phyloP scores from a whole-genome alignment of 2,888 invertebrate genomes.

The Meteorus colon region DNA sequence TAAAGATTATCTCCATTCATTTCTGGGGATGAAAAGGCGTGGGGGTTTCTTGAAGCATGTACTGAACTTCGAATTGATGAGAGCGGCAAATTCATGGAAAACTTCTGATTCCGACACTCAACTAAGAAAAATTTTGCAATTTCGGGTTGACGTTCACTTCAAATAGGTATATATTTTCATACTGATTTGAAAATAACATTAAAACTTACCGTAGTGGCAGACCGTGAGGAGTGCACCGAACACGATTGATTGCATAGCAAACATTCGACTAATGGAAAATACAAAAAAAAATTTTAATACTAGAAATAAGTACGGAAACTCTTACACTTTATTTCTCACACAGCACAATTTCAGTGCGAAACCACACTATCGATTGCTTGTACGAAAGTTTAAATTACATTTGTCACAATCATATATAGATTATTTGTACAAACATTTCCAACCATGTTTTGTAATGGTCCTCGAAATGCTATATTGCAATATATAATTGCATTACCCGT shows the following conservation, averaged over 20 bases:
- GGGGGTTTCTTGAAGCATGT: background rate
- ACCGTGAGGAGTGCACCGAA: conserved; percentile 6
- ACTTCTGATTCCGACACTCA: conserved; percentile 15
- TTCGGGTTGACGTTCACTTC: background rate
- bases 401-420: conserved; percentile 25
- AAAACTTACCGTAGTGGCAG: conserved; percentile 12
- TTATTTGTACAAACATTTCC: conserved; percentile 17
- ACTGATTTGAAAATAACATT: background rate
- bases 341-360: background rate
- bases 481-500: conserved; percentile 20
- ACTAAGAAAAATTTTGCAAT: conserved; percentile 8
- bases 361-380: conserved; percentile 16
- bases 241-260: conserved; percentile 14
- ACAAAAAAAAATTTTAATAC: background rate
- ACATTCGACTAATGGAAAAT: conserved; percentile 11
- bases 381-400: conserved; percentile 34
- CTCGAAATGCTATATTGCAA: background rate
- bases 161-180: background rate
- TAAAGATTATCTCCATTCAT: background rate
- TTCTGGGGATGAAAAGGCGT: background rate
- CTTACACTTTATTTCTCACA: background rate
- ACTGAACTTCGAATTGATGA: background rate
- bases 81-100: background rate
- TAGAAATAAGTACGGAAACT: background rate
- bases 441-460: conserved; percentile 28